Conservation (phyloP, 2,797 vertebrate genomes). For the Antennarius maculatus region DNA sequence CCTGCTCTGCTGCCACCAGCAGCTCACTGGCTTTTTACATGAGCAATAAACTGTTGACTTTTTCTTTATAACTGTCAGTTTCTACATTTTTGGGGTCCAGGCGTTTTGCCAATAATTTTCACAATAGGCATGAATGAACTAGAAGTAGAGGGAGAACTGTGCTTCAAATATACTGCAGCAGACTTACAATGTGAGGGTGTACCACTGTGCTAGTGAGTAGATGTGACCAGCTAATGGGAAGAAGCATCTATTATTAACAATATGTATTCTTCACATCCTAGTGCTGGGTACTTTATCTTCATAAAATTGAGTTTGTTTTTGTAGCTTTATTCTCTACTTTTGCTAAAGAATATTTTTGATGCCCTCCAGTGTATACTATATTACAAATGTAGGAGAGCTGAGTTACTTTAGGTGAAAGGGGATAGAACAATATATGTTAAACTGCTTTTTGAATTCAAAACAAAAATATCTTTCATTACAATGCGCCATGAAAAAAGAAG, state of each 20-base stretch:
- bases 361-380: not conserved
- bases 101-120: too few relatives aligned
- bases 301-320: not conserved
- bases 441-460: not conserved
- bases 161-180: too few relatives aligned
- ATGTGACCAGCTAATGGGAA: too few relatives aligned
- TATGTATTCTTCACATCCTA: not conserved
- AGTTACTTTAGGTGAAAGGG: not conserved
- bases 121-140: too few relatives aligned
- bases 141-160: too few relatives aligned
- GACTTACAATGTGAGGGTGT: too few relatives aligned
- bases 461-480: conserved; percentile 21
- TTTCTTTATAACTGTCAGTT: too few relatives aligned
- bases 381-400: not conserved
- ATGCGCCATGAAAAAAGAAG: conserved; percentile 19
- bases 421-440: not conserved
- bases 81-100: too few relatives aligned
- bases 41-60: too few relatives aligned
- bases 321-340: conserved; percentile 5
- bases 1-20: too few relatives aligned
- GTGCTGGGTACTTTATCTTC: conserved; percentile 14
- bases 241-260: not conserved
- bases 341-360: not conserved
- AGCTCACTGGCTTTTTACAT: too few relatives aligned
- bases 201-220: too few relatives aligned